Evolutionary conservation across 2,113 vertebrate species (phyloP).

Genomic region (Grammomys dolichurus): DNA sequence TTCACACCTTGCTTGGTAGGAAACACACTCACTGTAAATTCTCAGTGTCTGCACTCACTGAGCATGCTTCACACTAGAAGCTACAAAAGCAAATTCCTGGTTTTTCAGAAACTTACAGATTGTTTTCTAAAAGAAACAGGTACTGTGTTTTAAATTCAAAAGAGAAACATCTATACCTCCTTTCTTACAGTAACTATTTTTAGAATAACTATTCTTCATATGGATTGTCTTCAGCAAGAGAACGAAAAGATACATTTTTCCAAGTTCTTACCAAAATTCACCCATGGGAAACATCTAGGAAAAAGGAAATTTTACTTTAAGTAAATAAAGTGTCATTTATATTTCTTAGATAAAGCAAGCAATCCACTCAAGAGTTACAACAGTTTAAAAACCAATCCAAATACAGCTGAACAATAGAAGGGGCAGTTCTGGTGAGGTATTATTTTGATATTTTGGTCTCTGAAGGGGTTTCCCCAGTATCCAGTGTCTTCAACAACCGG

Average conservation of each 20-base stretch:
- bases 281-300: slow-evolving; percentile 52
- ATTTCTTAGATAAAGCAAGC: slow-evolving; percentile 75
- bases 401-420: slow-evolving; percentile 7
- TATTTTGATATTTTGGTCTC: slow-evolving; percentile 94
- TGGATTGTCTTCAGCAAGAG: neutral
- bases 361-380: slow-evolving; percentile 64
- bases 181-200: neutral
- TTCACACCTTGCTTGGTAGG: neutral
- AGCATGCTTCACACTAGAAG: neutral
- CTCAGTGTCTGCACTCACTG: slow-evolving; percentile 7
- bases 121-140: neutral
- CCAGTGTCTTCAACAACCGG: slow-evolving; percentile 96
- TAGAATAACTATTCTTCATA: neutral
- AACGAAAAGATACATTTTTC: slow-evolving; percentile 3
- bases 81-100: slow-evolving; percentile 2
- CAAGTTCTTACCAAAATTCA: slow-evolving; percentile 60
- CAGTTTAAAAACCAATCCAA: slow-evolving; percentile 71
- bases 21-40: neutral
- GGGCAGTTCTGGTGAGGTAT: slow-evolving; percentile 48
- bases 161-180: neutral
- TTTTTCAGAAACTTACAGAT: neutral
- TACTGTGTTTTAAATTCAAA: neutral
- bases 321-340: slow-evolving; percentile 82
- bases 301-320: slow-evolving; percentile 80
- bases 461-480: slow-evolving; percentile 94